Base-by-base conservation (phyloP, 2,888 invertebrate species). In the Synergus umbraculus region DNA sequence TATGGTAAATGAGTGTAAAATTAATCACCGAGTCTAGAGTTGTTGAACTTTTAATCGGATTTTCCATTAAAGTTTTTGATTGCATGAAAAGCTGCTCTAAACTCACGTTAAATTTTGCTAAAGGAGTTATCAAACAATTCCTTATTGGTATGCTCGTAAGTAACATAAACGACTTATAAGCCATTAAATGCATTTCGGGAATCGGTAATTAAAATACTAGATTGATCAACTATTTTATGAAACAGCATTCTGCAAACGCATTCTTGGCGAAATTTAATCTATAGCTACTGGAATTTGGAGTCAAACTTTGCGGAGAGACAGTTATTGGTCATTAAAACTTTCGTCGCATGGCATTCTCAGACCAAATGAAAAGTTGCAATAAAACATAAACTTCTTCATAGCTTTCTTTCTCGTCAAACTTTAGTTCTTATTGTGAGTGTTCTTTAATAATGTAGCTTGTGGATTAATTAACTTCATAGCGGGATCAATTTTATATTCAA, bases 151-250 rank as follows among this genome's bases (percentile, higher is more conserved):
- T 65, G 66, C 44, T 18, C 43, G 41, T 46, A 18, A 67, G 67
- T 9, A 22, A 67, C 41, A 22, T 67, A 18, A 67, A 67, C 13
- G 1, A 29, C 9, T 29, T 29, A 65, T 41, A 4, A 46, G 46
- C 46, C 43, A 43, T 43, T 29, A 67, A 67, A 43, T 46, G 18
- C 8, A 13, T 18, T 43, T 13, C 22, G 13, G 44, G 7, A 67
- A 67, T 67, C 22, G 22, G 10, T 46, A 46, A 43, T 43, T 67
- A 22, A 46, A 67, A 67, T 67, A 67, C 46, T 22, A 29, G 13
- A 46, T 46, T 46, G 44, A 67, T 29, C 2, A 49, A 49, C 49
- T 15, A 49, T 49, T 49, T 49, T 22, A 12, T 13, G 49, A 49
- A 37, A 49, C 9, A 49, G 2, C 49, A 49, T 49, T 49, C 29